These are phyloP conservation scores for Anser brachyrhynchus DNA, from an alignment of 2,113 vertebrate species.

Conservation along the genomic window DNA sequence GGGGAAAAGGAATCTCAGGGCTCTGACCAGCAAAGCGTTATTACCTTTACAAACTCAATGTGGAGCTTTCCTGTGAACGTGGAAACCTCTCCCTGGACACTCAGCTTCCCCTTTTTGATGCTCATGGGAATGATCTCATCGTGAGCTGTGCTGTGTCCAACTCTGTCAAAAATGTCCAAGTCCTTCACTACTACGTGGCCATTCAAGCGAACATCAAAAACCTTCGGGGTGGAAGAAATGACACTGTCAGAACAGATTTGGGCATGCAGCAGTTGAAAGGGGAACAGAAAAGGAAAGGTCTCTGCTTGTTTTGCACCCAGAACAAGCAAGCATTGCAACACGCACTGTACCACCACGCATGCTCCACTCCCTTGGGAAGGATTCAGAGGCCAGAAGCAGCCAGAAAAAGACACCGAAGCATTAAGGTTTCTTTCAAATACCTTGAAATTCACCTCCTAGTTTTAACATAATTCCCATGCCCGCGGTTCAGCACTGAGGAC, in stretches of 20 bases:
- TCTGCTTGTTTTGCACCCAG: not conserved
- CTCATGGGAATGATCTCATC: constrained; percentile 95
- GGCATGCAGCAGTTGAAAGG: not conserved
- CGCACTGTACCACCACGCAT: not conserved
- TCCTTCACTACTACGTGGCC: constrained; percentile 96
- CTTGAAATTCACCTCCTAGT: not conserved
- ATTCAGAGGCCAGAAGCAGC: not conserved
- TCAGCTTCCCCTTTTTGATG: constrained; percentile 93
- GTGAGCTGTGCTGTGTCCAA: constrained; percentile 96
- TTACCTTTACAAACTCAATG: constrained; percentile 98
- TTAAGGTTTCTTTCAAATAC: not conserved
- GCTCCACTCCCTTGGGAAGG: not conserved
- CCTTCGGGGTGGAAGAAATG: constrained; percentile 75
- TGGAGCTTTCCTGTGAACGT: constrained; percentile 95
- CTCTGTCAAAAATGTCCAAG: constrained; percentile 97
- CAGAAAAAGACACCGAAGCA: not conserved
- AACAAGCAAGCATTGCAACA: not conserved
- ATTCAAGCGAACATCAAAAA: constrained; percentile 96
- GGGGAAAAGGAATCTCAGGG: not conserved
- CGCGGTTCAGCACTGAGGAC: not conserved
- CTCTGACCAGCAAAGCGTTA: not conserved
- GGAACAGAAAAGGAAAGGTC: not conserved
- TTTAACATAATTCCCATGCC: not conserved
- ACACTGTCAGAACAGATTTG: constrained; percentile 4
- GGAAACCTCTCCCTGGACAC: constrained; percentile 93